Conservation (phyloP, 2,113 vertebrate species). For the Otis tarda region DNA sequence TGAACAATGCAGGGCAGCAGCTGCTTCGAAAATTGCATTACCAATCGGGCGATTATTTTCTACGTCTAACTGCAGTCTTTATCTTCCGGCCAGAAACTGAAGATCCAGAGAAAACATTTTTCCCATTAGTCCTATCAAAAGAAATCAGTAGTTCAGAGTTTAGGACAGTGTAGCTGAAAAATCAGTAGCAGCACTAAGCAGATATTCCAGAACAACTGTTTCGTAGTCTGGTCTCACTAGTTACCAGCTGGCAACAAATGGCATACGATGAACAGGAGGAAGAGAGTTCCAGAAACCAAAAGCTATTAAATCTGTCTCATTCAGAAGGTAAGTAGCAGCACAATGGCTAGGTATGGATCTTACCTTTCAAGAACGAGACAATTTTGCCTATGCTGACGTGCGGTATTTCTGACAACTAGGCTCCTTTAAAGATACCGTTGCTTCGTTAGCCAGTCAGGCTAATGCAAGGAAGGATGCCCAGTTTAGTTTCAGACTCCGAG, state of each 20-base stretch:
- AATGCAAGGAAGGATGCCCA: not conserved
- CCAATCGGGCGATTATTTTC: constrained; percentile 79
- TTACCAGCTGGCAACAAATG: constrained; percentile 20
- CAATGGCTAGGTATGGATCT: not conserved
- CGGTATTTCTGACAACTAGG: not conserved
- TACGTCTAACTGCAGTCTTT: constrained; percentile 94
- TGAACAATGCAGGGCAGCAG: constrained; percentile 73
- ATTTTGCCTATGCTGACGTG: not conserved
- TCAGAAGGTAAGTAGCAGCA: not conserved
- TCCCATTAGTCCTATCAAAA: constrained; percentile 78
- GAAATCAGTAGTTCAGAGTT: constrained; percentile 55
- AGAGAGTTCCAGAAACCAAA: constrained; percentile 27
- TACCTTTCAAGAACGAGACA: not conserved
- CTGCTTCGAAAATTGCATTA: constrained; percentile 70
- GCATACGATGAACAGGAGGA: not conserved
- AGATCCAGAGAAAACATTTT: constrained; percentile 79
- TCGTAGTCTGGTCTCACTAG: constrained; percentile 20
- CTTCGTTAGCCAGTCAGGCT: not conserved
- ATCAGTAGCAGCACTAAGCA: constrained; percentile 30
- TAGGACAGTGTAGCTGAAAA: constrained; percentile 8
- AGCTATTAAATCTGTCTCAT: not conserved
- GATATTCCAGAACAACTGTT: constrained; percentile 21
- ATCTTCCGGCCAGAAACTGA: constrained; percentile 88
- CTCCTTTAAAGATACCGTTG: not conserved
- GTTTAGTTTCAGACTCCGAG: not conserved